phyloP scores from a whole-genome alignment of 2,113 vertebrate species.

The Bufo gargarizans region DNA sequence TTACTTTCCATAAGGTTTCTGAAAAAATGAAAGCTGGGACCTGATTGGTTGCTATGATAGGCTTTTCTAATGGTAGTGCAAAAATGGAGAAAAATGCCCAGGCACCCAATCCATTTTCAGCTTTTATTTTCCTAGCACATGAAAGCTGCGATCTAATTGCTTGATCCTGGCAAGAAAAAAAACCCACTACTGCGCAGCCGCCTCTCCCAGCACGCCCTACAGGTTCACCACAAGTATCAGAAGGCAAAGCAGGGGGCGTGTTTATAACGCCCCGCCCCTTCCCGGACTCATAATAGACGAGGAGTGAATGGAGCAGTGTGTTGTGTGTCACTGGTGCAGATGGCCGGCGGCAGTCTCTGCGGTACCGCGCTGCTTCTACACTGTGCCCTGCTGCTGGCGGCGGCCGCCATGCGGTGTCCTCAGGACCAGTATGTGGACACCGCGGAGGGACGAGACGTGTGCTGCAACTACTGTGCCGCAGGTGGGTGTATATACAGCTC shows the following conservation, averaged over 20 bases:
- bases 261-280: background rate
- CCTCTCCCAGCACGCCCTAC: background rate
- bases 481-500: background rate
- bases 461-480: slow-evolving; percentile 31
- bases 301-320: background rate
- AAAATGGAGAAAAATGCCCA: background rate
- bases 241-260: too few relatives aligned
- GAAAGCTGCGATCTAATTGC: background rate
- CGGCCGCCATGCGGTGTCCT: background rate
- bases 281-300: background rate
- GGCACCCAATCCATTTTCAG: background rate
- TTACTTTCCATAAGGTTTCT: background rate
- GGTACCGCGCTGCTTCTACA: background rate
- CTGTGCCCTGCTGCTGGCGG: background rate
- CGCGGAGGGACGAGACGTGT: background rate
- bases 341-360: background rate
- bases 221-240: too few relatives aligned
- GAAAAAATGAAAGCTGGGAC: background rate
- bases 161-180: background rate
- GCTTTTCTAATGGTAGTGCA: too few relatives aligned
- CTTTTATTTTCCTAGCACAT: background rate
- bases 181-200: too few relatives aligned
- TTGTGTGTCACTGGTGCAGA: background rate
- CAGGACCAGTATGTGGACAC: background rate
- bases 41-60: background rate